Base-by-base conservation (phyloP, 2,113 vertebrate species). In the Gallinago paraguaiae region DNA sequence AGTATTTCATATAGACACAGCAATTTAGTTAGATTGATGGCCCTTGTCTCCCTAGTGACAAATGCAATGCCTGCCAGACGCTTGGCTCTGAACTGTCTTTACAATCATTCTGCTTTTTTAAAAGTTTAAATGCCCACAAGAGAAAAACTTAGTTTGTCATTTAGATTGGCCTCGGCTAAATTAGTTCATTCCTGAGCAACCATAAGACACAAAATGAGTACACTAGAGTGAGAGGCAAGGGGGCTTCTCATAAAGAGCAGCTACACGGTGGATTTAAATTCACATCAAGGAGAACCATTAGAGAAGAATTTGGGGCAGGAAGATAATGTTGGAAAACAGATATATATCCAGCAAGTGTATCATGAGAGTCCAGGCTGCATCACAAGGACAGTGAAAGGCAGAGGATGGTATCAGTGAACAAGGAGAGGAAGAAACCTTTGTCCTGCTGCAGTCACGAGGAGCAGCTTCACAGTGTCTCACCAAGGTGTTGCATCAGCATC, bases 21-120 rank as follows among this genome's bases (percentile, higher is more conserved):
- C 91, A 96, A 89, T 94, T 92, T 96, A 71, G 67, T 76, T 82
- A 89, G 92, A 96, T 92, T 96, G 91, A 96, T 96, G 86, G 92
- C 50, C 86, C 86, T 93, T 91, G 89, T 96, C 92, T 95, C 88
- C 84, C 81, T 51, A 24, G 57, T 96, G 96, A 96, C 92, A 96
- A 97, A 96, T 54, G 31, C 90, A 85, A 88, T 46, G 65, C 67
- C 91, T 96, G 86, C 92, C 95, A 96, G 91, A 93, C 84, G 17
- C 74, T 92, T 95, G 86, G 91, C 92, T 94, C 59, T 82, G 92
- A 93, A 93, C 85, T 71, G 74, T 80, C 88, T 91, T 93, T 82
- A 86, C 61, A 91, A 92, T 92, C 90, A 87, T 87, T 89, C 54
- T 57, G 70, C 25, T 77, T 88, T 96, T 94, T 95, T 41, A 57